phyloP scores from a whole-genome alignment of 1,140 invertebrate genomes.

The Drosophila nigromelanica region DNA sequence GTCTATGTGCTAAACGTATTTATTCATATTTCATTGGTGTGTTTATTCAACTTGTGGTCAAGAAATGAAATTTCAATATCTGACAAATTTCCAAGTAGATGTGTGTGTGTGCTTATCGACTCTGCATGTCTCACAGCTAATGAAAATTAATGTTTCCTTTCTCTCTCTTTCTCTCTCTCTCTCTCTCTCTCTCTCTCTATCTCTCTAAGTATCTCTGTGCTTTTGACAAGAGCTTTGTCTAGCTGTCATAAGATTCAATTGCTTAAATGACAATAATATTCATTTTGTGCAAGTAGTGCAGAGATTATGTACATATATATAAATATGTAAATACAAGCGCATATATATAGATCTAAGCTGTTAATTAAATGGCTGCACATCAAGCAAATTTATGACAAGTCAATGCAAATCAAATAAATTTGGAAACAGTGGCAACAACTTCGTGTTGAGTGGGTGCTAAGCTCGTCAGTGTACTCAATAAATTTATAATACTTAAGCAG shows the following conservation, averaged over 20 bases:
- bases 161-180: slow-evolving; percentile 10
- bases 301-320: slow-evolving; percentile 4
- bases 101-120: slow-evolving; percentile 21
- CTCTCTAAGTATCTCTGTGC: not conserved
- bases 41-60: slow-evolving; percentile 44
- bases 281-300: slow-evolving; percentile 39
- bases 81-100: slow-evolving; percentile 31
- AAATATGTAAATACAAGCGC: not conserved
- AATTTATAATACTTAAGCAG: slow-evolving; percentile 35
- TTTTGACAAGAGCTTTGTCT: slow-evolving; percentile 21
- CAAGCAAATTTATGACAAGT: slow-evolving; percentile 7
- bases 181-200: too few species aligned
- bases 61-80: slow-evolving; percentile 39
- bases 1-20: slow-evolving; percentile 8
- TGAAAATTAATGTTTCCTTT: slow-evolving; percentile 69
- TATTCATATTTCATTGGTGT: slow-evolving; percentile 54
- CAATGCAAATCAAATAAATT: slow-evolving; percentile 10
- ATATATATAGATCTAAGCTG: slow-evolving; percentile 23
- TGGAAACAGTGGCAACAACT: not conserved
- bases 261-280: slow-evolving; percentile 21
- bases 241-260: slow-evolving; percentile 30
- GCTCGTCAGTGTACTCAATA: slow-evolving; percentile 47
- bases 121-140: slow-evolving; percentile 32
- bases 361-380: slow-evolving; percentile 50
- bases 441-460: slow-evolving; percentile 41